Evolutionary conservation across 2,888 invertebrate species (phyloP).

Genomic region (Watsonalla binaria): DNA sequence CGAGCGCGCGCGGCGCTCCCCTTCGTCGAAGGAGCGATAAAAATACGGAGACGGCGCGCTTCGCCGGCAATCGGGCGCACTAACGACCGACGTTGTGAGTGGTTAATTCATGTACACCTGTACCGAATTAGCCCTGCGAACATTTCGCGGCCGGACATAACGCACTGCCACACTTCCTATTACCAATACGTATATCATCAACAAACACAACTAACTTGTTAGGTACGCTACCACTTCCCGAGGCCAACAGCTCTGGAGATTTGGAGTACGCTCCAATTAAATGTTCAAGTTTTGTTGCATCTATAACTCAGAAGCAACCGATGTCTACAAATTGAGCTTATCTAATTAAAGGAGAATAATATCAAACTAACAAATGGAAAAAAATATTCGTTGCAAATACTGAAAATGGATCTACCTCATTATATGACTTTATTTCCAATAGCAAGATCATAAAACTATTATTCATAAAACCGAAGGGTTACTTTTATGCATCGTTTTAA

Average conservation of each 20-base stretch:
- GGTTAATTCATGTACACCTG: slow-evolving; percentile 47
- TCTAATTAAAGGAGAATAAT: no score
- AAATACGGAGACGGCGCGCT: slow-evolving; percentile 58
- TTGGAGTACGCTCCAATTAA: not conserved
- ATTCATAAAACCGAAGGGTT: not conserved
- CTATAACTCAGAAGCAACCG: no score
- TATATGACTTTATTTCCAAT: no score
- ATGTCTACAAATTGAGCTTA: no score
- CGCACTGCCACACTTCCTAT: slow-evolving; percentile 7
- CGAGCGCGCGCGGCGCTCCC: slow-evolving; percentile 63
- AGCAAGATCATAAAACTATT: not conserved
- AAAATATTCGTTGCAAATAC: no score
- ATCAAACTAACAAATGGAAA: no score
- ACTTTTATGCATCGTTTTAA: not conserved
- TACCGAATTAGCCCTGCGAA: slow-evolving; percentile 29
- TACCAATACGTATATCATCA: slow-evolving; percentile 7
- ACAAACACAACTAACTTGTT: slow-evolving; percentile 10
- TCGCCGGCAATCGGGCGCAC: slow-evolving; percentile 51
- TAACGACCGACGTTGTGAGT: slow-evolving; percentile 44
- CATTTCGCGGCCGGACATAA: slow-evolving; percentile 9
- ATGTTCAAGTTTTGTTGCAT: no score
- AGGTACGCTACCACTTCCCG: not conserved
- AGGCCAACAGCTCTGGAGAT: not conserved
- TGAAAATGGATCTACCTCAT: no score
- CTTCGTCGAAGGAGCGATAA: slow-evolving; percentile 65